These are phyloP conservation scores for Zapornia atra DNA, from an alignment of 2,113 vertebrate genomes.

Conservation along the genomic window DNA sequence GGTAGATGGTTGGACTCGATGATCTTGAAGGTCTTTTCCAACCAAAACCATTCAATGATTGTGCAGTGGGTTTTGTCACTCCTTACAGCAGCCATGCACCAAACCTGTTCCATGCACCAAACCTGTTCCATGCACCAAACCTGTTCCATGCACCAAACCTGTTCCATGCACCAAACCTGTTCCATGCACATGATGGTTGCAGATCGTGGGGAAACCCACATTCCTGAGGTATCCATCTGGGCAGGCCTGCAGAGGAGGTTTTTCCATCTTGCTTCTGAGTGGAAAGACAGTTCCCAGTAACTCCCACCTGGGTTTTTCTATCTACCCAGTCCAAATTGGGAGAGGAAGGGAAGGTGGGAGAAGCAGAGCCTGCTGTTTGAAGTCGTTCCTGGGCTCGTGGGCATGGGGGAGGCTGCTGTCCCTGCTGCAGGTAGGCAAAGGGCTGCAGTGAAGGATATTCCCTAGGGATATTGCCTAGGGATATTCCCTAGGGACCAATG, in stretches of 20 bases:
- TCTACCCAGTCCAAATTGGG: background rate
- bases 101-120: background rate
- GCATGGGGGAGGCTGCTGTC: background rate
- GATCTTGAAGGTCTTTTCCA: no score
- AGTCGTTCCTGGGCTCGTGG: background rate
- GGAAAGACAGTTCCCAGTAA: background rate
- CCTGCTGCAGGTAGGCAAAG: background rate
- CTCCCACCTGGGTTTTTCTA: rapidly evolving
- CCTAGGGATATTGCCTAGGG: background rate
- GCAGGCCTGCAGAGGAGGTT: background rate
- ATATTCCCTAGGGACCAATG: background rate
- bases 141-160: background rate
- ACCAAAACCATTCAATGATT: no score
- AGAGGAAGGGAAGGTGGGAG: background rate
- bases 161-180: background rate
- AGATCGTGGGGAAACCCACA: background rate
- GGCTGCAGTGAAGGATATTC: background rate
- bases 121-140: background rate
- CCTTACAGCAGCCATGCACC: background rate
- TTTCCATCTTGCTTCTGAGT: background rate
- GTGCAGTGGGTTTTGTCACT: background rate
- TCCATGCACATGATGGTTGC: background rate
- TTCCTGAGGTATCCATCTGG: background rate
- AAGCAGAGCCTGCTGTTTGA: background rate
- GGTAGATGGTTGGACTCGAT: no score